Evolutionary conservation across 2,888 invertebrate species (phyloP).

Genomic region (Serrognathus titanus): DNA sequence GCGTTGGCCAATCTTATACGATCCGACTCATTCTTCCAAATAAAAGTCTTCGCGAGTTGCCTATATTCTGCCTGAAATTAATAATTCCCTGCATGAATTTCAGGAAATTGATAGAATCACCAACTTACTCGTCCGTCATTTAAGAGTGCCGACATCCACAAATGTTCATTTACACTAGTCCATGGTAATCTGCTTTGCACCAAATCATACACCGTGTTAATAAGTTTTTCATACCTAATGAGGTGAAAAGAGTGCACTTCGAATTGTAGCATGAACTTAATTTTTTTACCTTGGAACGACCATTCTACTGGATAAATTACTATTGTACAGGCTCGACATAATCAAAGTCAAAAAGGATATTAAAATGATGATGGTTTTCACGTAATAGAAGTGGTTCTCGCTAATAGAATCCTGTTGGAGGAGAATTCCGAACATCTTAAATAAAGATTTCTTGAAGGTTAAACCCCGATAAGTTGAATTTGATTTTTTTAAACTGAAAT

Average conservation of each 20-base stretch:
- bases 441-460: not conserved
- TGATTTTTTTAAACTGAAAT: not conserved
- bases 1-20: no score
- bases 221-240: constrained; percentile 1
- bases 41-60: no score
- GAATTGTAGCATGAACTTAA: not conserved
- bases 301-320: not conserved
- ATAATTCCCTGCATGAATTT: no score
- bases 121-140: no score
- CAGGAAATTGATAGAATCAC: no score
- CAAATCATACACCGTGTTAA: constrained; percentile 1
- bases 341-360: not conserved
- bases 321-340: constrained; percentile 4
- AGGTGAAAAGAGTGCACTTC: not conserved
- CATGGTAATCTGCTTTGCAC: not conserved
- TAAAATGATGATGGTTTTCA: not conserved
- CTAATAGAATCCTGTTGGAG: not conserved
- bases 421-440: not conserved
- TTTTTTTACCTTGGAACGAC: not conserved
- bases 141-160: no score
- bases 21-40: no score
- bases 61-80: no score
- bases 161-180: no score
- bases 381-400: not conserved
- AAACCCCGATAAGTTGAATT: not conserved